These are phyloP conservation scores for Glossosoma conforme DNA, from an alignment of 1,140 invertebrate species.

Conservation along the genomic window DNA sequence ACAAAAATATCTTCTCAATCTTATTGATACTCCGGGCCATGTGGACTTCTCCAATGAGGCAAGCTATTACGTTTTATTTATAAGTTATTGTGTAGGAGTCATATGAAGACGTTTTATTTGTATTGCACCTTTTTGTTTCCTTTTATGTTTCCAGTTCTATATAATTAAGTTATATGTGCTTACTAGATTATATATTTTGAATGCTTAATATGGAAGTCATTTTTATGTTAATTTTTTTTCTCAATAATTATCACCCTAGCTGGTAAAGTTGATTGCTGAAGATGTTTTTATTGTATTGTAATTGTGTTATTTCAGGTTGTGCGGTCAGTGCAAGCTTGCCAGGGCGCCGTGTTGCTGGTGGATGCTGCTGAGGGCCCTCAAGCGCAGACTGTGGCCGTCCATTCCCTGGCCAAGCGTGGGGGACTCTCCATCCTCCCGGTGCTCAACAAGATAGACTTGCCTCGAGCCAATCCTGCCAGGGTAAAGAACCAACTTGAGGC, in stretches of 20 bases:
- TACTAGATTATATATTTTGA: no score
- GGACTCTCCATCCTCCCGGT: conserved; percentile 86
- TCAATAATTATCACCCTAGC: no score
- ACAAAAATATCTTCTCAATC: conserved; percentile 81
- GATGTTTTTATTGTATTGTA: conserved; percentile 3
- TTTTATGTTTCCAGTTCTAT: no score
- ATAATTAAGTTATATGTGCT: no score
- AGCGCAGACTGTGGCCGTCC: conserved; percentile 97
- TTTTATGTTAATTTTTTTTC: no score
- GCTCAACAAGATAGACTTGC: conserved; percentile 95
- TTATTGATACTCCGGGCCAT: conserved; percentile 98
- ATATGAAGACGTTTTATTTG: no score
- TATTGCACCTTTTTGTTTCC: no score
- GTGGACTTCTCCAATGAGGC: conserved; percentile 98
- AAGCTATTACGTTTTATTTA: no score
- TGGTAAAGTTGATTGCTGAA: neutral
- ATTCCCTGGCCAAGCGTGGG: conserved; percentile 82
- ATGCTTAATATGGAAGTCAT: no score
- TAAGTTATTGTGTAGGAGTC: no score
- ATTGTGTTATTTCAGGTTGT: conserved; percentile 56
- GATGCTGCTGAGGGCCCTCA: conserved; percentile 97
- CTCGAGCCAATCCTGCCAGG: conserved; percentile 78
- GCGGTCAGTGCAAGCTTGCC: conserved; percentile 83
- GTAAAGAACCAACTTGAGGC: conserved; percentile 74
- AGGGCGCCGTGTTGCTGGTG: conserved; percentile 91